Evolutionary conservation across 2,888 invertebrate genomes (phyloP).

Genomic region (Noctua pronuba): DNA sequence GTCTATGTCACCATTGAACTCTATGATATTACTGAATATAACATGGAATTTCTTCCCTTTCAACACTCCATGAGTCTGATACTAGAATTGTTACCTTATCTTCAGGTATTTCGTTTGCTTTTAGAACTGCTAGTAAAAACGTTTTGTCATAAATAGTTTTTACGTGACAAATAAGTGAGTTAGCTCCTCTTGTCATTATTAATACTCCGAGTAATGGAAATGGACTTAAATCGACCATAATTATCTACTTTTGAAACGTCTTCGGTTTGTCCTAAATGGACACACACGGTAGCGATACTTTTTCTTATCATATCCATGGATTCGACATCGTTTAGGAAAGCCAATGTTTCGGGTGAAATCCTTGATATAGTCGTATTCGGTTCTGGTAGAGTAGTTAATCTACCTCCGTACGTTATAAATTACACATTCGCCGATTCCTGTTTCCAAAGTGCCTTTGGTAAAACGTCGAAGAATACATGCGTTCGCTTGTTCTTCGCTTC

Average conservation of each 20-base stretch:
- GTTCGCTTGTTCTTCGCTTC: slow-evolving; percentile 72
- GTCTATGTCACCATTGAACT: no score
- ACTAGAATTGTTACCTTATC: no score
- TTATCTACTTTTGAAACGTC: slow-evolving; percentile 43
- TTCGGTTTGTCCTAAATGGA: slow-evolving; percentile 51
- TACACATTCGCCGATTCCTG: slow-evolving; percentile 20
- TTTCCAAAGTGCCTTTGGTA: slow-evolving; percentile 39
- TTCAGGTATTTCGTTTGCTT: no score
- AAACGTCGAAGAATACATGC: slow-evolving; percentile 77
- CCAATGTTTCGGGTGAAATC: no score
- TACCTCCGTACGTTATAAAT: slow-evolving; percentile 47
- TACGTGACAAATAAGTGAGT: slow-evolving; percentile 77
- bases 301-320: slow-evolving; percentile 56
- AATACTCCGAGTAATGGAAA: slow-evolving; percentile 89
- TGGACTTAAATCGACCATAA: slow-evolving; percentile 87
- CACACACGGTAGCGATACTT: slow-evolving; percentile 32
- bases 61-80: no score
- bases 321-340: no score
- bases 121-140: no score
- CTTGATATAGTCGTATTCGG: no score
- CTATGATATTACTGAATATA: no score
- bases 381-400: slow-evolving; percentile 29
- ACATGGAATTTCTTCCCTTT: no score
- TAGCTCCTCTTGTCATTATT: slow-evolving; percentile 80
- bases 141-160: no score